Percentiles rank a stretch among this genome's conserved stretches.
phyloP scores from a whole-genome alignment of 2,113 vertebrate species.

The Propithecus coquereli region DNA sequence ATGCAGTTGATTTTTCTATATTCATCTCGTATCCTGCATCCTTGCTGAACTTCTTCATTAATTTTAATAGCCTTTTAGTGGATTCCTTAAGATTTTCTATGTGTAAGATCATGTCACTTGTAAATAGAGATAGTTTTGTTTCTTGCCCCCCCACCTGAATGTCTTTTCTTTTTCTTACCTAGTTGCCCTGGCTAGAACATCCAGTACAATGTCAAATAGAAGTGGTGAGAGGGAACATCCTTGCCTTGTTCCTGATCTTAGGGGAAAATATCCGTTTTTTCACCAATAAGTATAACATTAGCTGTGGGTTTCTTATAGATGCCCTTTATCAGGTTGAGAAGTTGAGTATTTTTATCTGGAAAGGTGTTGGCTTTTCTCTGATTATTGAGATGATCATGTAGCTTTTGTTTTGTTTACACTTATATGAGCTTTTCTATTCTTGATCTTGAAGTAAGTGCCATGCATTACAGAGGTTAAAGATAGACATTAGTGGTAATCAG shows the following conservation, averaged over 20 bases:
- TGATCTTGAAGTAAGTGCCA: background rate
- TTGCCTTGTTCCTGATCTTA: background rate
- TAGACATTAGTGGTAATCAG: background rate
- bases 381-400: background rate
- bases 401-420: constrained; percentile 12
- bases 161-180: background rate
- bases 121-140: background rate
- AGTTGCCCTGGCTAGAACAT: background rate
- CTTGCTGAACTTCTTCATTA: background rate
- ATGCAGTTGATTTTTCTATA: background rate
- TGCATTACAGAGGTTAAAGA: background rate
- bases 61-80: background rate
- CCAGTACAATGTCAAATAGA: background rate
- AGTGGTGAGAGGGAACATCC: background rate
- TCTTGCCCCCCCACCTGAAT: background rate
- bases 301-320: background rate
- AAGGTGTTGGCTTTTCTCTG: background rate
- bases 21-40: background rate
- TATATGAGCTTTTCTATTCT: background rate
- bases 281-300: background rate
- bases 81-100: constrained; percentile 15
- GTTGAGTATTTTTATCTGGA: background rate
- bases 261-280: background rate
- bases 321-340: background rate
- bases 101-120: background rate